Base-by-base conservation (phyloP, 2,888 invertebrate species). In the Apodemia mormo region DNA sequence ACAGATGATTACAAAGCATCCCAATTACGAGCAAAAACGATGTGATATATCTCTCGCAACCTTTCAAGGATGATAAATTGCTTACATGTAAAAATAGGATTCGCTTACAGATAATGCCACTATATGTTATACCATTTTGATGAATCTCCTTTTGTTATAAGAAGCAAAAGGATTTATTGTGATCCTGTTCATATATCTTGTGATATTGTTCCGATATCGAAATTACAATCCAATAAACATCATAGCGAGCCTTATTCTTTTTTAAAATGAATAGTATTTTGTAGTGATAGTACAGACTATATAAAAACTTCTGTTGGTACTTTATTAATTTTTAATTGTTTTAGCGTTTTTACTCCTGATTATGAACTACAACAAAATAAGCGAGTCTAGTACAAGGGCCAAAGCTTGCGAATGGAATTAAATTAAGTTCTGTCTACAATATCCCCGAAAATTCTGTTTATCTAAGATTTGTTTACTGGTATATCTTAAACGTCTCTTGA, bases 51-150 rank as follows among this genome's bases (percentile, higher is more conserved):
- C 64, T 33, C 37, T 37, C 45, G 40, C 56, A 29, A 37, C 66
- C 61, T 61, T n/a, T 37, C 58, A 69, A 52, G 64, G 45, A 71
- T 71, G 71, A 71, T 69, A 67, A 71, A 71, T 70, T 58, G 68
- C 65, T 72, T 71, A 67, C 66, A 68, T 45, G 66, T 70, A 71
- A 70, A 73, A 70, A 68, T 68, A 67, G 58, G 56, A 58, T 70
- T 64, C 64, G 66, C 68, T 61, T 22, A 68, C 66, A 61, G 61
- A 61, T 61, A 61, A 61, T 61, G 61, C 14, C 45, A 58, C 68
- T 69, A 70, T 68, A 68, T 66, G 58, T 68, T 66, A 69, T 67
- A 58, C 67, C 65, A 65, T 69, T 71, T 70, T 66, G 61, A 70
- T 72, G 69, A 70, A 58, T 52, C 70, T 65, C 45, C 71, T 52